Percentiles rank a stretch among this genome's conserved stretches.
phyloP scores from a whole-genome alignment of 2,888 invertebrate species.

The Biston stratarius region DNA sequence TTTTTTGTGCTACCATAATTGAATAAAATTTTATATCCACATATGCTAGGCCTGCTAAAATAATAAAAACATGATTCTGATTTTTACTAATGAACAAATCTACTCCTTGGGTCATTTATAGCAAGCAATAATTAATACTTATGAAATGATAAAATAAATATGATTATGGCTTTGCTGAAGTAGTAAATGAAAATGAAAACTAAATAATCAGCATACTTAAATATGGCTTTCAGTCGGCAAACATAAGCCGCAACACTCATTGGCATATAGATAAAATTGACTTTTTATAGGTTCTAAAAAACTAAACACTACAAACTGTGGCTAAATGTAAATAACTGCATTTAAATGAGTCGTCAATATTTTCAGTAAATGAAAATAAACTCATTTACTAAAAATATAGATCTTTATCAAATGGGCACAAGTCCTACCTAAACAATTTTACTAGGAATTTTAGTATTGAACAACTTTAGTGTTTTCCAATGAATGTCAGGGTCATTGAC shows the following conservation, averaged over 20 bases:
- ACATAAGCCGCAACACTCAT: not conserved
- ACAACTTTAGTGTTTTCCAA: not conserved
- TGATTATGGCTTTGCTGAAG: slow-evolving; percentile 3
- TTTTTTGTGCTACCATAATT: no score
- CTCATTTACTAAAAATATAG: no score
- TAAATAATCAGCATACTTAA: not conserved
- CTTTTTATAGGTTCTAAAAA: no score
- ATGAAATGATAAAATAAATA: not conserved
- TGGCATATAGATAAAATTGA: not conserved
- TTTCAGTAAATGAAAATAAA: no score
- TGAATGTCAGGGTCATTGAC: not conserved
- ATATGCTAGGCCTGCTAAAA: no score
- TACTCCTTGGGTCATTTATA: not conserved
- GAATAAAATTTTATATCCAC: no score
- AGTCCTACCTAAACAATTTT: no score
- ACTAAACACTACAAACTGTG: no score
- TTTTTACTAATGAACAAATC: not conserved
- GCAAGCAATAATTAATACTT: not conserved
- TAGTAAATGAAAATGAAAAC: not conserved
- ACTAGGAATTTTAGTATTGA: not conserved
- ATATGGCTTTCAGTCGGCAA: not conserved
- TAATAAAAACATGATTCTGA: no score
- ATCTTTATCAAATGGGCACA: no score
- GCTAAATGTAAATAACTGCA: no score
- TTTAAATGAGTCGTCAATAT: no score